Evolutionary conservation across 2,797 vertebrate species (phyloP).

Genomic region (Pantherophis alleghaniensis): DNA sequence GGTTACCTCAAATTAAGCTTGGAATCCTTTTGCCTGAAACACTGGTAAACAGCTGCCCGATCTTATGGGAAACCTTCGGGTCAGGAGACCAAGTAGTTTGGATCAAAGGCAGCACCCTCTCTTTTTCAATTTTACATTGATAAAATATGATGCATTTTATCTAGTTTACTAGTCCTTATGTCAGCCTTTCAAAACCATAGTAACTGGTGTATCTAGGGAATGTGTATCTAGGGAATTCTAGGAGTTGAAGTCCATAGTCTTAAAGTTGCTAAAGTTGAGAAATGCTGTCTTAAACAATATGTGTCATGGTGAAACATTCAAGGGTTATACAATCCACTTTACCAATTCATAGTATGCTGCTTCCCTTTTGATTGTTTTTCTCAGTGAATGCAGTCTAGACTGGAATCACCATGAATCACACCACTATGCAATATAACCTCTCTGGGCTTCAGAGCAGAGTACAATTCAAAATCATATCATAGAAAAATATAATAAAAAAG

Average conservation of each 20-base stretch:
- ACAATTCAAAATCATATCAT: neutral
- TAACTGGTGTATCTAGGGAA: neutral
- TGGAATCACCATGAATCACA: neutral
- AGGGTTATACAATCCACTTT: neutral
- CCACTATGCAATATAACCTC: neutral
- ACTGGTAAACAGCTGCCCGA: neutral
- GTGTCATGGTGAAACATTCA: neutral
- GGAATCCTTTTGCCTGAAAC: neutral
- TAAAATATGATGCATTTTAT: neutral
- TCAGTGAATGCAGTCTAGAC: neutral
- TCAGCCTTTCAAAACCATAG: neutral
- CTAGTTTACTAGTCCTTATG: neutral
- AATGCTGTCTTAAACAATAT: neutral
- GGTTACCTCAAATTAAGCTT: neutral
- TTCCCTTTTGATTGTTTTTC: neutral
- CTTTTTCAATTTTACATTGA: neutral
- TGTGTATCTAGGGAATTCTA: neutral
- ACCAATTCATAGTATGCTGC: neutral
- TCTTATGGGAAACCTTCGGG: neutral
- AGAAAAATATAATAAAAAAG: neutral
- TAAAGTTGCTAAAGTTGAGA: neutral
- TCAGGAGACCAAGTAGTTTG: neutral
- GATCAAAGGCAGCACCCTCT: neutral
- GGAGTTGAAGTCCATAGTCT: neutral
- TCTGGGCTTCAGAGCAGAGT: neutral